Percentiles rank a stretch among this genome's conserved stretches.
phyloP scores from a whole-genome alignment of 2,888 invertebrate species.

The Sinohyriopsis cumingii region DNA sequence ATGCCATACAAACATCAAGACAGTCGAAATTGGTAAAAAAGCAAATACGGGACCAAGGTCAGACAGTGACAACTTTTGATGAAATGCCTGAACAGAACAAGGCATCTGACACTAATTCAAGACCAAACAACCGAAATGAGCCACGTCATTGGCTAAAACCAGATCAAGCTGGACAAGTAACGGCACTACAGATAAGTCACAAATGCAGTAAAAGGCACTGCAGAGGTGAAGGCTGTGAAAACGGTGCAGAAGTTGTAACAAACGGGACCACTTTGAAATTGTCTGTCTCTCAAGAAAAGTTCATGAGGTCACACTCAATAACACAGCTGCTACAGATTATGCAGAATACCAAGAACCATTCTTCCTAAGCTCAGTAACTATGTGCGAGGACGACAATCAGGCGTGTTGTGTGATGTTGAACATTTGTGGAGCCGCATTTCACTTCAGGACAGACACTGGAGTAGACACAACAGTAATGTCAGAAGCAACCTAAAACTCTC shows the following conservation, averaged over 20 bases:
- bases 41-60: constrained; percentile 9
- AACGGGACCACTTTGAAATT: constrained; percentile 8
- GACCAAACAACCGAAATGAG: no score
- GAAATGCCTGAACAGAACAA: background rate
- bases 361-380: constrained; percentile 9
- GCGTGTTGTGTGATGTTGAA: no score
- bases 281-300: constrained; percentile 2
- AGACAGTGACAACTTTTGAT: background rate
- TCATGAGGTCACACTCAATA: background rate
- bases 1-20: no score
- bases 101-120: background rate
- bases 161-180: background rate
- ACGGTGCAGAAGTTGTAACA: constrained; percentile 3
- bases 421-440: no score
- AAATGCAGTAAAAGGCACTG: background rate
- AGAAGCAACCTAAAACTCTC: no score
- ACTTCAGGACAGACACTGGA: no score
- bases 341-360: background rate
- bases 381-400: no score
- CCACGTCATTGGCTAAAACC: no score
- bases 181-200: no score
- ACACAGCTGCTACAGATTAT: background rate
- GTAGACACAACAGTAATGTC: no score
- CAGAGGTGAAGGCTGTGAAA: background rate
- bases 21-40: constrained; percentile 4